phyloP scores from a whole-genome alignment of 2,113 vertebrate species.

The Stegastes partitus region DNA sequence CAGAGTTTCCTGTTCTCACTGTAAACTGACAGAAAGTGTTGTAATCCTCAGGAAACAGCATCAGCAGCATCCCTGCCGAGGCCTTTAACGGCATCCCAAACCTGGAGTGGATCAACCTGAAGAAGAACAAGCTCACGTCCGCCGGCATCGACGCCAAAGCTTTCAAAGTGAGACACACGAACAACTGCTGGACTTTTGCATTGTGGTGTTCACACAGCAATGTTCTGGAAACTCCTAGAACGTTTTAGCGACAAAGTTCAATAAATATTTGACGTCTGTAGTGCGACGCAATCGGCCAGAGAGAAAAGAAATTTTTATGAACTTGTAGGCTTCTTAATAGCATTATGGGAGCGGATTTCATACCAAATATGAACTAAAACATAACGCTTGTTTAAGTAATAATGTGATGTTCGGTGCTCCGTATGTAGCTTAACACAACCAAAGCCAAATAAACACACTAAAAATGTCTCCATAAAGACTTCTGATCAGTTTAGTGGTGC shows the following conservation, averaged over 20 bases:
- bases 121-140: slow-evolving; percentile 92
- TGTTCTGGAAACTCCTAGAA: not conserved
- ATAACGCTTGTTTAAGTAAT: too few relatives aligned
- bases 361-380: too few relatives aligned
- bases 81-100: slow-evolving; percentile 95
- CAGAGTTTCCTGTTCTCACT: not conserved
- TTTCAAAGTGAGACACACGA: slow-evolving; percentile 88
- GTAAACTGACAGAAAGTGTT: not conserved
- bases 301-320: too few relatives aligned
- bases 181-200: not conserved
- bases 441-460: too few relatives aligned
- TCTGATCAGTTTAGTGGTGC: too few relatives aligned
- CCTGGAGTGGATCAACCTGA: slow-evolving; percentile 95
- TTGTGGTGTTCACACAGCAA: not conserved
- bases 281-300: too few relatives aligned
- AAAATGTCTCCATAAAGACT: too few relatives aligned
- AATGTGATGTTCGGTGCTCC: too few relatives aligned
- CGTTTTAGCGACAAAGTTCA: not conserved
- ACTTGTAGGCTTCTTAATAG: too few relatives aligned
- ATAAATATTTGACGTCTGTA: too few relatives aligned
- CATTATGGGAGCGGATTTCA: too few relatives aligned
- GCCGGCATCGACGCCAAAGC: slow-evolving; percentile 85
- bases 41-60: slow-evolving; percentile 88
- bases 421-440: too few relatives aligned
- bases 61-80: slow-evolving; percentile 89